These are phyloP conservation scores for Myotis daubentonii DNA, from an alignment of 2,797 vertebrate species.

Conservation along the genomic window DNA sequence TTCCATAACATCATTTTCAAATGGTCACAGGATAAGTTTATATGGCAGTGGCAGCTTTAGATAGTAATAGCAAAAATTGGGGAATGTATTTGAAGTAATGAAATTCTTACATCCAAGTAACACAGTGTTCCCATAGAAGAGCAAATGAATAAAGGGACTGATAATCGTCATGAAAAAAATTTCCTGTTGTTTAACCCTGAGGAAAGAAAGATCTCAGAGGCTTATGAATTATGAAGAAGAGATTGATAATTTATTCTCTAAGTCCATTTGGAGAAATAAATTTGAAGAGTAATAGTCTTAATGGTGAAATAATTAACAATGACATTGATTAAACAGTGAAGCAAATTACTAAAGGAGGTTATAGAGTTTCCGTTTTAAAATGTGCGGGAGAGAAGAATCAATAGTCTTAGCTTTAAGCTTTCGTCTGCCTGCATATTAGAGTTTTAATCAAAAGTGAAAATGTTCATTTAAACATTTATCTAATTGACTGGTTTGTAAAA, in stretches of 20 bases:
- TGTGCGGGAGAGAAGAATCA: background rate
- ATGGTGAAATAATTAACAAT: constrained; percentile 16
- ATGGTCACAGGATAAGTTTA: background rate
- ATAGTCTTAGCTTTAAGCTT: constrained; percentile 32
- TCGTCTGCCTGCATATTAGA: background rate
- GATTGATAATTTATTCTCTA: constrained; percentile 47
- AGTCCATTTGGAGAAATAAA: constrained; percentile 32
- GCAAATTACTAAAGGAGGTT: constrained; percentile 31
- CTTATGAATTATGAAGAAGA: constrained; percentile 44
- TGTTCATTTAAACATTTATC: constrained; percentile 29
- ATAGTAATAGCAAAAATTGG: constrained; percentile 13
- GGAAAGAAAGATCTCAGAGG: constrained; percentile 31
- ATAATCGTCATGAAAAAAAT: background rate
- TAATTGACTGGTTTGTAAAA: background rate
- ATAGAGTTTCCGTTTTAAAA: constrained; percentile 36
- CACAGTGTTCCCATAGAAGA: background rate
- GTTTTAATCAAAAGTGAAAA: constrained; percentile 18
- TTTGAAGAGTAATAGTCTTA: constrained; percentile 49
- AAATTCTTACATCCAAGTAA: background rate
- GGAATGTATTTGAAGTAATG: background rate
- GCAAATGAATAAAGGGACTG: constrained; percentile 21
- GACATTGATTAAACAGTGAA: constrained; percentile 41
- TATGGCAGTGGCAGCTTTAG: background rate
- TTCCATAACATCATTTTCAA: background rate
- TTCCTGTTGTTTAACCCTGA: background rate